Evolutionary conservation across 2,888 invertebrate species (phyloP), one percentile per base, ranked within the genome.

Genomic region (Empis livida): DNA sequence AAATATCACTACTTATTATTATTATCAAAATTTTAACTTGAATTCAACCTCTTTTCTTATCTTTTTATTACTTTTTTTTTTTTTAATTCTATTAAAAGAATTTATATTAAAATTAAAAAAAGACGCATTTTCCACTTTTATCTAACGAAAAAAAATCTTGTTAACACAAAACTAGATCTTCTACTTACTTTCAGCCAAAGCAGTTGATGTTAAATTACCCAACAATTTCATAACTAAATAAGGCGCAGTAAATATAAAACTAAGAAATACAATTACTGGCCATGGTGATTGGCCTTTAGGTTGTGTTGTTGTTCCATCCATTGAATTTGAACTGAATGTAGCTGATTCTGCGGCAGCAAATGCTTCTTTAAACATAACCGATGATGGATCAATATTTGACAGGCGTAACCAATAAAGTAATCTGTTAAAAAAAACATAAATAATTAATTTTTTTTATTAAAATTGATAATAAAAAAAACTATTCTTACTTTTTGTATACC

Each of bases 181-280:
- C 8, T 43, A 71, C 75, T 72, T 59, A 82, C 82, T 73, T 70
- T 74, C 77, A 62, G 79, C 79, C 56, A 78, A 71, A 11, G 75
- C 74, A 44, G 65, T 70, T 38, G 63, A 67, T 16, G 71, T 67
- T 2, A 78, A 66, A 0, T 74, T 71, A 23, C 78, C 79, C 51
- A 92, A 67, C 65, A 93, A 76, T 65, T 82, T 86, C 72, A 88
- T 85, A 51, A 94, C 83, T 42, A 97, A 73, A 73, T 92, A 96
- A 0, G 97, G 96, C 10, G 91, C 92, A 1, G 90, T 88, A 45
- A 93, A 77, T 42, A 95, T 81, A 47, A 94, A 79, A 4, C 86
- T 85, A 59, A 95, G 77, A 72, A 96, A 95, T 57, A 93, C 75
- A 4, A 95, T 63, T 11, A 94, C 82, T 0, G 95, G 91, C 95